Percentiles rank a stretch among this genome's conserved stretches.
Evolutionary conservation across 2,113 vertebrate species (phyloP).

Genomic region (Rhinichthys klamathensis): DNA sequence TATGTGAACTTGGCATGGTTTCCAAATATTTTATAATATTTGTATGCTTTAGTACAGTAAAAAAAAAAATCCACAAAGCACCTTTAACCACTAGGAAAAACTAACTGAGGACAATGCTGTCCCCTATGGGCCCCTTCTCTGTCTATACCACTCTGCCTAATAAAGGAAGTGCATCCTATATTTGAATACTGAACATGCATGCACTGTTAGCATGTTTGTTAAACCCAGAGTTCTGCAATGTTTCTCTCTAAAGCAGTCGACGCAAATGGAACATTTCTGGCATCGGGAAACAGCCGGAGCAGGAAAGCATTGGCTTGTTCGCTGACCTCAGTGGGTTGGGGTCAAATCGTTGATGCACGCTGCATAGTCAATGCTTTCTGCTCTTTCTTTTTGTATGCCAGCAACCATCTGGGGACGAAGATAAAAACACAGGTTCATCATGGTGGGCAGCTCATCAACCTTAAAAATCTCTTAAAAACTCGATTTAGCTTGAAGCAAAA

Average conservation of each 20-base stretch:
- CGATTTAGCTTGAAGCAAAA: background rate
- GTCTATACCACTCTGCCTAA: background rate
- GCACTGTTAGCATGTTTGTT: conserved; percentile 11
- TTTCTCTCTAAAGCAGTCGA: conserved; percentile 2
- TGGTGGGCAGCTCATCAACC: conserved; percentile 6
- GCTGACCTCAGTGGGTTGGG: conserved; percentile 58
- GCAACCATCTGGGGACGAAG: conserved; percentile 18
- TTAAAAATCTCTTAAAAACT: background rate
- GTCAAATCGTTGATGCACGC: conserved; percentile 46
- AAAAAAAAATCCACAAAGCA: no score
- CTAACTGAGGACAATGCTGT: background rate
- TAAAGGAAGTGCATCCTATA: background rate
- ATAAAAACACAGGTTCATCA: conserved; percentile 19
- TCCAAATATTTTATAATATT: no score
- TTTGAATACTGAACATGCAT: background rate
- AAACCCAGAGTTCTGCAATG: background rate
- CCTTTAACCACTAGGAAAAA: background rate
- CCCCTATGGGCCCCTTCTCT: background rate
- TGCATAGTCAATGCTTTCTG: conserved; percentile 47
- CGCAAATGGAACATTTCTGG: conserved; percentile 45
- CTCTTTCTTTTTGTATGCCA: conserved; percentile 5
- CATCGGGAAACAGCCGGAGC: conserved; percentile 31
- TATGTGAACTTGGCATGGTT: no score
- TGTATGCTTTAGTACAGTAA: no score
- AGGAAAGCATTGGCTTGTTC: conserved; percentile 52